Percentiles rank a stretch among this genome's conserved stretches.
These are phyloP conservation scores for Mastomys coucha DNA, from an alignment of 2,113 vertebrate species.

Conservation along the genomic window DNA sequence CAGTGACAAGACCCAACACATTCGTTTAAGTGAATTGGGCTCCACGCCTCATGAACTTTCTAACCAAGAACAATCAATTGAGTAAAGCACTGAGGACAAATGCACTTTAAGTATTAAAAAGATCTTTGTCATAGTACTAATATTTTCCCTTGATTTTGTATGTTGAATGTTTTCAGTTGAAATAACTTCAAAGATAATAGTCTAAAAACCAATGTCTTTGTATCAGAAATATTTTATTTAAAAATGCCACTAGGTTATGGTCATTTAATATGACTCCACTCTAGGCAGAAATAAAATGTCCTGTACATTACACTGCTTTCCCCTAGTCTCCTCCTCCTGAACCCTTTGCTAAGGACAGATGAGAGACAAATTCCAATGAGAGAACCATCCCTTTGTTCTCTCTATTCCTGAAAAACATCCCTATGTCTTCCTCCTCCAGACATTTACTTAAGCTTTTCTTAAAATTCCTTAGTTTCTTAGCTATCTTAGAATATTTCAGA, in stretches of 20 bases:
- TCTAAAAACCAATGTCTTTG: neutral
- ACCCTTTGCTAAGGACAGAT: rapidly evolving
- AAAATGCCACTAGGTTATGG: neutral
- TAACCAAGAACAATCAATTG: slow-evolving; percentile 75
- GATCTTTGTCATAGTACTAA: neutral
- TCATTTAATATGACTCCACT: neutral
- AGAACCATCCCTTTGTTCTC: neutral
- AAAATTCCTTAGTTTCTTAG: neutral
- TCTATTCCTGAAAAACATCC: neutral
- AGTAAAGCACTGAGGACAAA: slow-evolving; percentile 61
- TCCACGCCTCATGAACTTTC: slow-evolving; percentile 65
- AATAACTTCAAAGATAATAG: neutral
- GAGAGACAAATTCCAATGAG: neutral
- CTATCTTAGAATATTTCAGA: neutral
- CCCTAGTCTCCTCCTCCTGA: neutral
- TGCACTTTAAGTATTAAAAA: slow-evolving; percentile 48
- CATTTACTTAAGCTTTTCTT: neutral
- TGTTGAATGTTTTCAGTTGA: neutral
- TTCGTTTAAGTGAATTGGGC: slow-evolving; percentile 76
- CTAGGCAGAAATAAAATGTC: neutral
- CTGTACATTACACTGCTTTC: neutral
- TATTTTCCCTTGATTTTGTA: neutral
- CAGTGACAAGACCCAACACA: slow-evolving; percentile 67
- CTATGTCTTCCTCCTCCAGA: neutral
- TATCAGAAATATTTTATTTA: neutral